Base-by-base conservation (phyloP, 35 echinoderm and acorn worm genomes). In the Stichopus chloronotus region DNA sequence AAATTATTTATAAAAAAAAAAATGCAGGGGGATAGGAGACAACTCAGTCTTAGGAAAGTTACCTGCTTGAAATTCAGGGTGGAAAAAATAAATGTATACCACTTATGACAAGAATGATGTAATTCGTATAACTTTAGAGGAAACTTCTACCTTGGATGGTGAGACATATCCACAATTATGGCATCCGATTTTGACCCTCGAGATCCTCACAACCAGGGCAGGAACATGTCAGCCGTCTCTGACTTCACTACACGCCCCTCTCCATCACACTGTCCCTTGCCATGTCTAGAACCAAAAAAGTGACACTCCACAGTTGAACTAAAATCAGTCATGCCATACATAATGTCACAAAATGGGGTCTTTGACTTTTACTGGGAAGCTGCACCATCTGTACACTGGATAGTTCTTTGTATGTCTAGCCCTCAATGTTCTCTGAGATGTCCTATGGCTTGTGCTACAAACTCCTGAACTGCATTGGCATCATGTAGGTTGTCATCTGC, bases 251-350 rank as follows among this genome's bases (percentile, higher is more conserved):
- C 84, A 14, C 90, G 90, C 55, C 63, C 63, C 65, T 87, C 94
- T 53, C 94, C 94, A 90, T 95, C 94, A 92, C 63, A 93, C 8
- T 63, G 91, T 52, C 91, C 91, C 83, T 95, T 93, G n/a, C 91
- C 94, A 20, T 93, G 82, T 78, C 91, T 92, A 59, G 94, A 92
- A 25, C 82, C 83, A 89, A 92, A 95, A 72, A 92, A 95, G 81
- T 93, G 69, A 7, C 30, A 43, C 56, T 95, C 91, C 25, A 92
- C 85, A 25, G 56, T 55, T 13, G 60, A 30, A 8, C 56, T 61
- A n/a, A 79, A 76, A 57, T 95, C 90, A 9, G 8, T 56, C 58
- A 68, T 82, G 78, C 7, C 53, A 90, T 59, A 88, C 23, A 69
- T 79, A 57, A 94, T 88, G 54, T 79, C 69, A 80, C 4, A n/a